Evolutionary conservation across 2,797 vertebrate species (phyloP).

Genomic region (Bradypodion pumilum): DNA sequence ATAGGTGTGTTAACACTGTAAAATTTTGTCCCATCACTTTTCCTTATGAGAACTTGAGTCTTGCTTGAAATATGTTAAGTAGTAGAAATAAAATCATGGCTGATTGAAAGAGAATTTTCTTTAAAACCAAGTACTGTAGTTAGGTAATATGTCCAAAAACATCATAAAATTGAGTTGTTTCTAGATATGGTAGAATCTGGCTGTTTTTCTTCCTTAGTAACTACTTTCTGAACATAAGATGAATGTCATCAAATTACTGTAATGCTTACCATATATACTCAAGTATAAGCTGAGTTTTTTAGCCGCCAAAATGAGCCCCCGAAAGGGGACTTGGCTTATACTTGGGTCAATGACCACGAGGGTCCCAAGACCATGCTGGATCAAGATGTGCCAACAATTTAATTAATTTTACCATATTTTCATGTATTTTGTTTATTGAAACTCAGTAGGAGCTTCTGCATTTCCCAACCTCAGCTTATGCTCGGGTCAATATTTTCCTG

Average conservation of each 20-base stretch:
- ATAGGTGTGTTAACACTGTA: neutral
- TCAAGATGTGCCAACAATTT: no score
- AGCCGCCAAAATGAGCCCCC: no score
- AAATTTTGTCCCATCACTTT: neutral
- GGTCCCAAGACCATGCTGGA: no score
- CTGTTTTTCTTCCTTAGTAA: neutral
- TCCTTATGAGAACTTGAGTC: neutral
- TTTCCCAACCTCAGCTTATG: no score
- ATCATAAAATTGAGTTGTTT: neutral
- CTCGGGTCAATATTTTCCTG: no score
- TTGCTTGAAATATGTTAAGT: neutral
- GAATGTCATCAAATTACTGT: neutral
- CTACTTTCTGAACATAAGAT: neutral
- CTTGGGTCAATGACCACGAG: no score
- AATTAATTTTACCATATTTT: no score
- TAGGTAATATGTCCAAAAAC: neutral
- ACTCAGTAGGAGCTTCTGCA: no score
- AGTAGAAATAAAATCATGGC: neutral
- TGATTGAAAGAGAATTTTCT: neutral
- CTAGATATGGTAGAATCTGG: neutral
- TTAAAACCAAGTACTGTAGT: neutral
- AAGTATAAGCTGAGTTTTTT: no score
- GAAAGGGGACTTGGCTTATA: no score
- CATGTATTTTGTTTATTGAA: no score
- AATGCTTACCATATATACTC: no score